phyloP scores from a whole-genome alignment of 2,888 invertebrate genomes.

The Folsomia manolachei region DNA sequence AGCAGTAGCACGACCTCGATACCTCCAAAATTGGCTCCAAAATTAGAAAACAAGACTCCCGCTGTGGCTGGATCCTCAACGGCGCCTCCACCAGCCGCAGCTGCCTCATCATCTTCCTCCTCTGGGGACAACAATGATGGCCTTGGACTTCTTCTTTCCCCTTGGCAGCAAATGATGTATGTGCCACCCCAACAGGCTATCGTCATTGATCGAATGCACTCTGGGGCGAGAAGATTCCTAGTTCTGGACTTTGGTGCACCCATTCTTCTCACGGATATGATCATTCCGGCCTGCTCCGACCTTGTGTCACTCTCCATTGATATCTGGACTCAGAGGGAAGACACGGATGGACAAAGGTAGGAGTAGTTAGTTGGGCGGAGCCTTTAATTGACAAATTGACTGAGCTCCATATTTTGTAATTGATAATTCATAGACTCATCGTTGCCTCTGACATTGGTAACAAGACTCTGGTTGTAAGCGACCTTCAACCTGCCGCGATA shows the following conservation, averaged over 20 bases:
- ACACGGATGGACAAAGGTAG: constrained; percentile 67
- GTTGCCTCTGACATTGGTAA: constrained; percentile 83
- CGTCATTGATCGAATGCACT: constrained; percentile 85
- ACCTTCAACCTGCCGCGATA: constrained; percentile 84
- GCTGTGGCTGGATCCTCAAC: neutral
- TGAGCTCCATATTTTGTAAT: too few relatives aligned
- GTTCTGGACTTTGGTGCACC: constrained; percentile 87
- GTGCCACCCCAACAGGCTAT: constrained; percentile 77
- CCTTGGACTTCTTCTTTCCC: constrained; percentile 56
- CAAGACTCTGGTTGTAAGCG: constrained; percentile 78
- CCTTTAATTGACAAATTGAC: too few relatives aligned
- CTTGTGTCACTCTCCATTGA: constrained; percentile 68
- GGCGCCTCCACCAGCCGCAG: neutral
- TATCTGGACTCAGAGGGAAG: constrained; percentile 84
- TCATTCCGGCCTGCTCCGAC: constrained; percentile 76
- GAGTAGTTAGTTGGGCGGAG: too few relatives aligned
- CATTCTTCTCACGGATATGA: constrained; percentile 78
- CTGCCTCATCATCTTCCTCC: neutral
- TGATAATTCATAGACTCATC: too few relatives aligned
- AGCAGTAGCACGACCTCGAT: neutral
- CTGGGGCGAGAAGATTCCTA: constrained; percentile 86
- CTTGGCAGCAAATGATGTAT: constrained; percentile 73
- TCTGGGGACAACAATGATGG: constrained; percentile 33
- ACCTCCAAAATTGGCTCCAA: constrained; percentile 27
- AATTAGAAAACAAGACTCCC: constrained; percentile 18